phyloP scores from a whole-genome alignment of 2,888 invertebrate genomes.

The Physocephala rufipes region DNA sequence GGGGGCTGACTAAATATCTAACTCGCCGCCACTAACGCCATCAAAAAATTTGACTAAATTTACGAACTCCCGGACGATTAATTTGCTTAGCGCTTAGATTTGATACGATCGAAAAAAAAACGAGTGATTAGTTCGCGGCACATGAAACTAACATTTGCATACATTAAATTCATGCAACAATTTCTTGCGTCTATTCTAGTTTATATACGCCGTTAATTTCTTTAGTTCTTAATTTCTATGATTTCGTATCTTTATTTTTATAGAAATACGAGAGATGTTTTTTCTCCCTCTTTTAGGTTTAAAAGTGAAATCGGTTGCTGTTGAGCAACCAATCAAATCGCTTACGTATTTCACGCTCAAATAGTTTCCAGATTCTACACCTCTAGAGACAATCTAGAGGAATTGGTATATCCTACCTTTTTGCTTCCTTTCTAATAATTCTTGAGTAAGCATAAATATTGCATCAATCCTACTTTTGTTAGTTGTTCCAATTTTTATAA shows the following conservation, averaged over 20 bases:
- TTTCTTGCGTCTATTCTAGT: slow-evolving; percentile 20
- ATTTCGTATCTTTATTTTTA: slow-evolving; percentile 18
- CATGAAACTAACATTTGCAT: neutral
- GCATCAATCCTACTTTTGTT: slow-evolving; percentile 17
- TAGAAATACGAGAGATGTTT: slow-evolving; percentile 9
- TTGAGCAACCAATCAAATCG: slow-evolving; percentile 5
- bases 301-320: slow-evolving; percentile 31
- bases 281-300: slow-evolving; percentile 15
- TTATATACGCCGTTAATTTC: slow-evolving; percentile 17
- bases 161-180: slow-evolving; percentile 21
- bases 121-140: slow-evolving; percentile 3
- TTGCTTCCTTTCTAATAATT: slow-evolving; percentile 6
- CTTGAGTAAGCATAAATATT: slow-evolving; percentile 20
- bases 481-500: slow-evolving; percentile 17
- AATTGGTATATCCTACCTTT: slow-evolving; percentile 7
- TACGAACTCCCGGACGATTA: neutral
- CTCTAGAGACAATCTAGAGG: too few relatives aligned
- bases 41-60: neutral
- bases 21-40: slow-evolving; percentile 2
- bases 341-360: slow-evolving; percentile 19
- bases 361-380: slow-evolving; percentile 16
- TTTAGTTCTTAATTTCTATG: slow-evolving; percentile 17
- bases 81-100: slow-evolving; percentile 25
- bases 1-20: neutral
- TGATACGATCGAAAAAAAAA: slow-evolving; percentile 11